These are phyloP conservation scores for Alviniconcha marisindica DNA, from an alignment of 1,140 invertebrate genomes.

Conservation along the genomic window DNA sequence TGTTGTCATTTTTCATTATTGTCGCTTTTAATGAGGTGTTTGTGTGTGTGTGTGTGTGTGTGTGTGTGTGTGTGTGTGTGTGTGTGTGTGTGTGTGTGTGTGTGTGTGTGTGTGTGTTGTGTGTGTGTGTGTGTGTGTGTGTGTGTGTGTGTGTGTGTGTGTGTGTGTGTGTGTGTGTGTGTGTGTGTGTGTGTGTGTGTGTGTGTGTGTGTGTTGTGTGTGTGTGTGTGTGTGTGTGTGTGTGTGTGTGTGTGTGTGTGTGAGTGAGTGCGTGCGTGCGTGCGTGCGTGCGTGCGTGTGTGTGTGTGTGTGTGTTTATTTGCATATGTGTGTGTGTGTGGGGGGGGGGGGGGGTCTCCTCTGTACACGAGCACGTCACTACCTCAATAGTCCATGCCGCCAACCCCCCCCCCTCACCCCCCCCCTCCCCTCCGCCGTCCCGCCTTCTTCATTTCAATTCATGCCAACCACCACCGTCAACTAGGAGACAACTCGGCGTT, in stretches of 20 bases:
- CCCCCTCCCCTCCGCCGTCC: no score
- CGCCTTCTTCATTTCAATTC: no score
- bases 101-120: no score
- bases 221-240: constrained; percentile 17
- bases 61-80: no score
- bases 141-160: constrained; percentile 18
- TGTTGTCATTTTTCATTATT: no score
- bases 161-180: constrained; percentile 3
- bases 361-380: not conserved
- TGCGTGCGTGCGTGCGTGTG: not conserved
- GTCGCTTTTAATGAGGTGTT: no score
- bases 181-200: constrained; percentile 2
- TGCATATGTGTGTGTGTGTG: not conserved
- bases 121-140: constrained; percentile 2
- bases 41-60: not conserved
- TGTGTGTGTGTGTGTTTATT: not conserved
- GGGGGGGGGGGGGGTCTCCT: no score
- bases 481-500: no score
- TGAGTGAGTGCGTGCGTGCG: not conserved
- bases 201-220: not conserved
- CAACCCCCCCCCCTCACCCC: no score
- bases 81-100: no score
- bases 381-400: no score
- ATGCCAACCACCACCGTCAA: no score
- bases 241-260: constrained; percentile 8